A percentile compares a stretch with the other conserved stretches of the same genome.
Conservation (phyloP, 2,113 vertebrate genomes). For the Aepyceros melampus region DNA sequence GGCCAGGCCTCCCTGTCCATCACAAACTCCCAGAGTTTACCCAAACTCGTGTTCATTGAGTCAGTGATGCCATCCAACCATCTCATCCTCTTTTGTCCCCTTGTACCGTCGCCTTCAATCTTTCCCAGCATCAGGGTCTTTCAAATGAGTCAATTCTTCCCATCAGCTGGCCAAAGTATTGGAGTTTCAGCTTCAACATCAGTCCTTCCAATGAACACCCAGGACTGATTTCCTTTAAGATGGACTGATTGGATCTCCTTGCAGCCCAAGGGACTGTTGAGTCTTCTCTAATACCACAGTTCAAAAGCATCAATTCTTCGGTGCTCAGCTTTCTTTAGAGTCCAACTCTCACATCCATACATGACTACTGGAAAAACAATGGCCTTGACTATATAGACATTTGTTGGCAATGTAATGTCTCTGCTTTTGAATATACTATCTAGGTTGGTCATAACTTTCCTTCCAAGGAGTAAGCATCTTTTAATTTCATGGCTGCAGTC, state of each 20-base stretch:
- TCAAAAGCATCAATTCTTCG: neutral
- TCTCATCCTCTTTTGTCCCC: neutral
- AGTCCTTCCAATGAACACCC: neutral
- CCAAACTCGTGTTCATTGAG: neutral
- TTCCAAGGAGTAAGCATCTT: neutral
- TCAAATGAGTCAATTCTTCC: neutral
- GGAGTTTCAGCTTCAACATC: neutral
- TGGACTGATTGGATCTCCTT: neutral
- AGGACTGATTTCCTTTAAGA: neutral
- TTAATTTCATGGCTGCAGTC: neutral
- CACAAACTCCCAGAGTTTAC: neutral
- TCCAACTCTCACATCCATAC: neutral
- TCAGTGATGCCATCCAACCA: neutral
- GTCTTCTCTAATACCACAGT: neutral
- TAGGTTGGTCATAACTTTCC: neutral
- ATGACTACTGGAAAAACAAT: neutral
- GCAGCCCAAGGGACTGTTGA: neutral
- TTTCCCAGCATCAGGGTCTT: neutral
- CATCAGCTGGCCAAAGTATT: neutral
- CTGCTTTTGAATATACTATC: neutral
- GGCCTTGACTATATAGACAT: neutral
- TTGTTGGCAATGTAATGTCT: neutral
- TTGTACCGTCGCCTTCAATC: neutral
- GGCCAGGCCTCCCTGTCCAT: neutral
- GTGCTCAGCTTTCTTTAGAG: neutral